Percentiles rank a stretch among this genome's conserved stretches.
These are phyloP conservation scores for Allobates femoralis DNA, from an alignment of 2,797 vertebrate species.

Conservation along the genomic window DNA sequence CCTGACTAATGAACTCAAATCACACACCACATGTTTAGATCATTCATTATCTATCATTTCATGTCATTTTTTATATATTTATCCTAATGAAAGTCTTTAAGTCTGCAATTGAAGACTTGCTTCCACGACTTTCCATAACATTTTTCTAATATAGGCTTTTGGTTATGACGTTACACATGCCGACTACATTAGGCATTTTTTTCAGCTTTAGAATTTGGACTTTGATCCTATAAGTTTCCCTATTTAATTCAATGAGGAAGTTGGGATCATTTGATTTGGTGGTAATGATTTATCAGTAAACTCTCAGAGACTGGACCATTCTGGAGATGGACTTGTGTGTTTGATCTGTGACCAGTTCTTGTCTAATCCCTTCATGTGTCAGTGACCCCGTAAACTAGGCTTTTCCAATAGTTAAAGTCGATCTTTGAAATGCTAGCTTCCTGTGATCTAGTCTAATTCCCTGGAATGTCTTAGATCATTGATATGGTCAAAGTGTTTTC, in stretches of 20 bases:
- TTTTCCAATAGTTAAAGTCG: constrained; percentile 36
- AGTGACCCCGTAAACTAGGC: constrained; percentile 40
- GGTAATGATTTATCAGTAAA: background rate
- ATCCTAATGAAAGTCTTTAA: background rate
- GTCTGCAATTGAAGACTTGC: background rate
- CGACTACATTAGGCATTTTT: background rate
- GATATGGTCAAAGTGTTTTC: constrained; percentile 40
- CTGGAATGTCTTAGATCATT: constrained; percentile 37
- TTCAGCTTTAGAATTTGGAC: background rate
- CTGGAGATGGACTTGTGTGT: constrained; percentile 43
- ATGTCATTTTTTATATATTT: background rate
- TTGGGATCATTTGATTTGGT: background rate
- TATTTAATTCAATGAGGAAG: no score
- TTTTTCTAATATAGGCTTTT: background rate
- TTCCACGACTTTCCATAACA: background rate
- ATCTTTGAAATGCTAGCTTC: constrained; percentile 55
- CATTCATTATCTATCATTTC: background rate
- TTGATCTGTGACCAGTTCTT: constrained; percentile 45
- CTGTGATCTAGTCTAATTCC: constrained; percentile 48
- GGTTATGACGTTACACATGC: no score
- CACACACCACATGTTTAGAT: background rate
- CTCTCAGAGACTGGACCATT: background rate
- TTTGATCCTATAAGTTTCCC: background rate
- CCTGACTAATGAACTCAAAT: background rate
- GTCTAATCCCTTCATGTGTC: constrained; percentile 54